Evolutionary conservation across 1,140 invertebrate genomes (phyloP).

Genomic region (Conus betulinus): DNA sequence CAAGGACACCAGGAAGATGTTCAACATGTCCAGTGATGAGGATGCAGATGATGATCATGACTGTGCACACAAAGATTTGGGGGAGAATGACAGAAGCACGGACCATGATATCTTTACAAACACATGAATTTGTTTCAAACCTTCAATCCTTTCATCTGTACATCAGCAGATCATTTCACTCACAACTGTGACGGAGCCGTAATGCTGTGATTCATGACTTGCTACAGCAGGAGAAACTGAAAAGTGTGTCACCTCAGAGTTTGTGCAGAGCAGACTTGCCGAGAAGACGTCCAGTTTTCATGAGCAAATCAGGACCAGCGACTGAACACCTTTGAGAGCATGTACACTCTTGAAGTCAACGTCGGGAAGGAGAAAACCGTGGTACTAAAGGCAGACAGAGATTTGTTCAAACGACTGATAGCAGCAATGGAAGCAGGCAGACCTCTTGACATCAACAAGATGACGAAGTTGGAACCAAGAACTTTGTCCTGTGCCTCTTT

Average conservation of each 20-base stretch:
- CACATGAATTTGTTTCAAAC: not conserved
- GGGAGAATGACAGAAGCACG: not conserved
- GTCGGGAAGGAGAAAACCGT: no score
- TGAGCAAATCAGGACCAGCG: no score
- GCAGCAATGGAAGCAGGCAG: no score
- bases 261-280: not conserved
- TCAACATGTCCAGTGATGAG: not conserved
- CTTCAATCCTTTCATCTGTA: not conserved
- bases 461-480: no score
- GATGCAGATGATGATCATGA: not conserved
- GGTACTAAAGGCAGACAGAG: no score
- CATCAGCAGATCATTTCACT: not conserved
- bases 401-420: no score
- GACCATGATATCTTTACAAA: not conserved
- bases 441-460: no score
- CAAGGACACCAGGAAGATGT: not conserved
- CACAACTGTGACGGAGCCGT: not conserved
- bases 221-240: not conserved
- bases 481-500: no score
- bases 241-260: not conserved
- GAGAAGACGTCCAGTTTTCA: not conserved
- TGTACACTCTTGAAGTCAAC: no score
- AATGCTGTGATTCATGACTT: not conserved
- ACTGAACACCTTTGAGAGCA: no score
- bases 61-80: not conserved